Evolutionary conservation across 2,888 invertebrate species (phyloP).

Genomic region (Schizotus pectinicornis): DNA sequence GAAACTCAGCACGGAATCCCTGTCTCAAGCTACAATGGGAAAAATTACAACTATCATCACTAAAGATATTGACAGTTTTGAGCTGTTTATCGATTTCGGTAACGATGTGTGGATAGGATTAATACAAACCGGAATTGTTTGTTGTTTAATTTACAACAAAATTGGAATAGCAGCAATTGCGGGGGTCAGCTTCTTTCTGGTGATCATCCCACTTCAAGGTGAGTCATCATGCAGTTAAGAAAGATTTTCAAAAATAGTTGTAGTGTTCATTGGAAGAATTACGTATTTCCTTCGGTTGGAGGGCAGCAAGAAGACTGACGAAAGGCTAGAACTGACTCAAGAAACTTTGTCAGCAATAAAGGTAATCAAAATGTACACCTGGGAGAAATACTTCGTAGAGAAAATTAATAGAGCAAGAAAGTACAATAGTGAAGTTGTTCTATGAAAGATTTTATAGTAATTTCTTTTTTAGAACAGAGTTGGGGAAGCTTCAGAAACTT

Average conservation of each 20-base stretch:
- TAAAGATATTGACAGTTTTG: conserved; percentile 91
- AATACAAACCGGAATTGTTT: conserved; percentile 78
- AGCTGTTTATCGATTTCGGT: conserved; percentile 82
- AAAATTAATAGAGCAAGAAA: conserved; percentile 20
- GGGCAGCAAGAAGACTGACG: conserved; percentile 15
- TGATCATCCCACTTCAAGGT: conserved; percentile 57
- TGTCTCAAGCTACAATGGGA: conserved; percentile 73
- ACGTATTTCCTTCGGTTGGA: not conserved
- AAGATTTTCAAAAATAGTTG: not conserved
- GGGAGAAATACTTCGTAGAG: conserved; percentile 23
- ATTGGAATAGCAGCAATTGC: conserved; percentile 61
- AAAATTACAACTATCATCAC: conserved; percentile 86
- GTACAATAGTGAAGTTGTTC: conserved; percentile 13
- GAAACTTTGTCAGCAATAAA: conserved; percentile 8
- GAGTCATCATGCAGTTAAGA: conserved; percentile 27
- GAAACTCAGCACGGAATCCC: conserved; percentile 57
- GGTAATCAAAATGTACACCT: conserved; percentile 25
- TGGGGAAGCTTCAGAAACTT: conserved; percentile 25
- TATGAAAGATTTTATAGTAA: not conserved
- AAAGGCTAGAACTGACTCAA: conserved; percentile 23
- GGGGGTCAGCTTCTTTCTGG: conserved; percentile 60
- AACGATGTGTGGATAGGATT: conserved; percentile 93
- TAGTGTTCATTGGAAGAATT: not conserved
- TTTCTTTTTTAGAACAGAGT: not conserved
- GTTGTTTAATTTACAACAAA: conserved; percentile 74